Conservation (phyloP, 2,797 vertebrate genomes). For the Tokudaia muenninki region DNA sequence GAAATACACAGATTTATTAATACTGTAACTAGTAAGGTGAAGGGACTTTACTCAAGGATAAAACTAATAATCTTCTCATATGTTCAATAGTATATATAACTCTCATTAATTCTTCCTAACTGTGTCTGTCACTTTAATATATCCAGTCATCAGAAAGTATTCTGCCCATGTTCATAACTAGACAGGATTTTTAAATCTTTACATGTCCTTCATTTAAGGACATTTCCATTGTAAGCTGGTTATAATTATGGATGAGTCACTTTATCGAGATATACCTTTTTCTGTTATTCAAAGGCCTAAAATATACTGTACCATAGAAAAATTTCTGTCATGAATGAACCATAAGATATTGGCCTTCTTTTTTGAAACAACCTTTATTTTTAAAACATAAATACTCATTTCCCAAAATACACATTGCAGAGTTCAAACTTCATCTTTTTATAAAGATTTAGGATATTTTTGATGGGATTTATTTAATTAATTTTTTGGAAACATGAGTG, state of each 20-base stretch:
- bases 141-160: not conserved
- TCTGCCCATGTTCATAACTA: conserved; percentile 14
- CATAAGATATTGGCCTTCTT: not conserved
- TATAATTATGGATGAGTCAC: conserved; percentile 21
- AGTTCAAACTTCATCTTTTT: conserved; percentile 67
- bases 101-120: not conserved
- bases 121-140: not conserved
- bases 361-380: conserved; percentile 41
- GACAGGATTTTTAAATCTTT: conserved; percentile 40
- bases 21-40: not conserved
- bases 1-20: not conserved
- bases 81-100: not conserved
- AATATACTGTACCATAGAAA: not conserved
- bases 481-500: not conserved
- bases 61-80: conserved; percentile 6
- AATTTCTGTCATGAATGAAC: not conserved
- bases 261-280: not conserved
- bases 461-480: conserved; percentile 39
- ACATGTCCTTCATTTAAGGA: conserved; percentile 5
- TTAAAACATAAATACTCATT: conserved; percentile 59
- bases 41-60: conserved; percentile 7
- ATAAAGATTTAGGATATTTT: conserved; percentile 39
- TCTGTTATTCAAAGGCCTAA: not conserved
- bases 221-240: not conserved
- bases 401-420: conserved; percentile 66